Conservation (phyloP, 2,888 invertebrate species). For the Trimorus sp. region DNA sequence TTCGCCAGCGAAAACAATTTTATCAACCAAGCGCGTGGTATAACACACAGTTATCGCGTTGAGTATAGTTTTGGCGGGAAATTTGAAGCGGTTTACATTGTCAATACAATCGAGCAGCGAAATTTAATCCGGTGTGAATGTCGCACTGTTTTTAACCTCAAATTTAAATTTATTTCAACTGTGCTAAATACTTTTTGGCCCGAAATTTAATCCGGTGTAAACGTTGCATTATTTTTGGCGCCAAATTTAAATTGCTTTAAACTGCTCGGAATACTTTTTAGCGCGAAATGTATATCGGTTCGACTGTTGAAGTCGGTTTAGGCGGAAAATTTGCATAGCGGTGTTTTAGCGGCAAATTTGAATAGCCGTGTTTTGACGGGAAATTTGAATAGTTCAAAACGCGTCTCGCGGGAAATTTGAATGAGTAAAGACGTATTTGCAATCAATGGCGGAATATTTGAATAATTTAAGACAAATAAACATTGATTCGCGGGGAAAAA, state of each 20-base stretch:
- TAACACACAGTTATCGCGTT: neutral
- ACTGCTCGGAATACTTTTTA: too few relatives aligned
- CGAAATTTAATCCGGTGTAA: too few relatives aligned
- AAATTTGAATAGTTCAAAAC: conserved; percentile 23
- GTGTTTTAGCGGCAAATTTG: conserved; percentile 26
- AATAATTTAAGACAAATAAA: conserved; percentile 21
- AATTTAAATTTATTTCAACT: too few relatives aligned
- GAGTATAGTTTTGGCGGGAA: neutral
- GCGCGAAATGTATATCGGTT: neutral
- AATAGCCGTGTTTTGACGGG: conserved; percentile 12
- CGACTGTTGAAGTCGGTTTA: neutral
- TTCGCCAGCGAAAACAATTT: too few relatives aligned
- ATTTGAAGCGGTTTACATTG: neutral
- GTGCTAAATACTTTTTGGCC: too few relatives aligned
- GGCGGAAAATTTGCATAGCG: conserved; percentile 24
- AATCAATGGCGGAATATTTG: conserved; percentile 18
- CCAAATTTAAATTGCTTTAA: too few relatives aligned
- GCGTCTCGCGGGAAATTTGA: conserved; percentile 3
- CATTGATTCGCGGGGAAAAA: conserved; percentile 4
- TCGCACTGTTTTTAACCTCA: too few relatives aligned
- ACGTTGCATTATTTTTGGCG: too few relatives aligned
- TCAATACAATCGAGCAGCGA: neutral
- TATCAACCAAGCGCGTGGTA: too few relatives aligned
- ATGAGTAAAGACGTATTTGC: conserved; percentile 1
- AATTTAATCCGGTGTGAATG: too few relatives aligned